These are phyloP conservation scores for Okamejei kenojei DNA, from an alignment of 2,797 vertebrate genomes.

Conservation along the genomic window DNA sequence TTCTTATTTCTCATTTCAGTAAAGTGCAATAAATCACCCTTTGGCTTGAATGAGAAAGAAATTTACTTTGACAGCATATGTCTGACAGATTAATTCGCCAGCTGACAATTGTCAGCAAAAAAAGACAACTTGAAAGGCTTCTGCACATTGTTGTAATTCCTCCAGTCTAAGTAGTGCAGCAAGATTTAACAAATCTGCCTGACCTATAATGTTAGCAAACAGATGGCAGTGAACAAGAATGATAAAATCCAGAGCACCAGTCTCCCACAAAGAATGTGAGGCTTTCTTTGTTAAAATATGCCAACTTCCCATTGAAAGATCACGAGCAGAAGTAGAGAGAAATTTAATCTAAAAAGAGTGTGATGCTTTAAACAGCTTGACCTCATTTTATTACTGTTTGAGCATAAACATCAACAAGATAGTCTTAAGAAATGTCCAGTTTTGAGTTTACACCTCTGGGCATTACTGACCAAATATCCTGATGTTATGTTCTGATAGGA, in stretches of 20 bases:
- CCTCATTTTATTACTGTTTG: not conserved
- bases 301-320: not conserved
- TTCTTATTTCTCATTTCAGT: conserved; percentile 21
- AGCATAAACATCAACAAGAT: not conserved
- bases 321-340: not conserved
- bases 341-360: not conserved
- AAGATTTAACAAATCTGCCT: not conserved
- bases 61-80: conserved; percentile 30
- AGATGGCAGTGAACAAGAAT: not conserved
- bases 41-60: conserved; percentile 28
- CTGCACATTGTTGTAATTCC: conserved; percentile 23
- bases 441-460: not conserved
- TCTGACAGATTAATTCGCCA: conserved; percentile 34
- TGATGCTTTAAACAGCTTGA: not conserved
- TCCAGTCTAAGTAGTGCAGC: not conserved
- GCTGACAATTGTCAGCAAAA: conserved; percentile 34
- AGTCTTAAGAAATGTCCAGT: not conserved
- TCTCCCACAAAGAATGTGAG: not conserved
- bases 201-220: not conserved
- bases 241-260: not conserved
- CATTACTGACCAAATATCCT: not conserved
- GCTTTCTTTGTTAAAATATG: conserved; percentile 13
- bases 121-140: conserved; percentile 32
- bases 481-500: not conserved
- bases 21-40: conserved; percentile 21